phyloP scores from a whole-genome alignment of 64 coral and sea anemone genomes.

The Montipora efflorescens region DNA sequence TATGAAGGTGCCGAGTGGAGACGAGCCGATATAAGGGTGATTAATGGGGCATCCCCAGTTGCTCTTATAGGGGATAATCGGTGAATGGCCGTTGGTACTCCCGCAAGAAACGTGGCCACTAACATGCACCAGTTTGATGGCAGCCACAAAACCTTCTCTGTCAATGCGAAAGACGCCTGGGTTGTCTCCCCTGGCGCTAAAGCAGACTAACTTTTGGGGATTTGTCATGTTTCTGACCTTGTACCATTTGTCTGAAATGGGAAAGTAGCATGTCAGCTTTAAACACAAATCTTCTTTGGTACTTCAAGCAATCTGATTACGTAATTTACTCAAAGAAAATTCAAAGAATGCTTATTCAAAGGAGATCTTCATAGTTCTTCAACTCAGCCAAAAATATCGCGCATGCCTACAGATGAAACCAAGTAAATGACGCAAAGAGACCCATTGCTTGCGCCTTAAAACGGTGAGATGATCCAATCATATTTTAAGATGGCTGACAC shows the following conservation, averaged over 20 bases:
- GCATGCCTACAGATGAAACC: too few relatives aligned
- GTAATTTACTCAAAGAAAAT: too few relatives aligned
- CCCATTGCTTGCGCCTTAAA: too few relatives aligned
- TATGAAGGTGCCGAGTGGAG: constrained; percentile 17
- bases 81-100: neutral
- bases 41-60: constrained; percentile 1
- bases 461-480: too few relatives aligned
- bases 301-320: too few relatives aligned
- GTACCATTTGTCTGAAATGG: constrained; percentile 23
- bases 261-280: neutral
- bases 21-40: neutral
- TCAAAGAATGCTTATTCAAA: too few relatives aligned
- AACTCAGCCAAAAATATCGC: too few relatives aligned
- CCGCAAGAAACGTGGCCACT: constrained; percentile 2
- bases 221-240: neutral
- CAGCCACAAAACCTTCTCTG: constrained; percentile 34
- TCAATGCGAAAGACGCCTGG: neutral
- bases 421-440: too few relatives aligned
- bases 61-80: neutral
- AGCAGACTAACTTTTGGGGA: neutral
- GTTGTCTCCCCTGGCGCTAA: neutral
- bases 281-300: neutral
- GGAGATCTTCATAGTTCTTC: too few relatives aligned
- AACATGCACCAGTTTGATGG: constrained; percentile 38
- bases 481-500: too few relatives aligned